Base-by-base conservation (phyloP, 2,113 vertebrate genomes). In the Callorhinus ursinus region DNA sequence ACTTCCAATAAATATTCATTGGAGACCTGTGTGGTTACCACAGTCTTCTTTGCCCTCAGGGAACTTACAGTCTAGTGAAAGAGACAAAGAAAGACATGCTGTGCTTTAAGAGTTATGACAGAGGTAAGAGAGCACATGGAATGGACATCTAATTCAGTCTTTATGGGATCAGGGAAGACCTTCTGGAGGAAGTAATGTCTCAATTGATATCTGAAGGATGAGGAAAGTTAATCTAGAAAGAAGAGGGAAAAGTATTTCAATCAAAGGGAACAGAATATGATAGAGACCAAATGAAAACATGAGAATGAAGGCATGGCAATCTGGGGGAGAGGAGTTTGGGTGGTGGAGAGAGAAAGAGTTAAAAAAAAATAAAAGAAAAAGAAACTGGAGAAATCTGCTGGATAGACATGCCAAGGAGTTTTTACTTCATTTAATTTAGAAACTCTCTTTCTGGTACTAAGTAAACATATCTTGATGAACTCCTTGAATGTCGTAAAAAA, bases 401-500 rank as follows among this genome's bases (percentile, higher is more conserved):
- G 4, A 15, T 28, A 36, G 21, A 46, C 28, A 16, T 26, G 65
- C 10, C 42, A 33, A 63, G 26, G 18, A 33, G 2, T 51, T 59
- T 80, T 95, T 6, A 69, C 28, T 51, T 59, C 31, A 46, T 94
- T 10, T 93, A 0, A 93, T 97, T 99, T 99, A 99, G 46, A 88
- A 65, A 16, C 12, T 53, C 28, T 72, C 18, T 80, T 26, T 26
- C 14, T 83, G 42, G 7, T 51, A 61, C 15, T 51, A 63, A 72
- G 55, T 36, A 81, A 49, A 53, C 42, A 53, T 26, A 12, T 87
- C 24, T 81, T 86, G 82, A 80, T 26, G 22, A 72, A 57, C 21
- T 42, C 46, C 55, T 77, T 65, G 24, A 59, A 59, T 49, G 80
- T 69, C 69, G 39, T 67, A 53, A 84, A 74, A 92, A 46, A 10